Evolutionary conservation across 2,888 invertebrate species (phyloP).

Genomic region (Luperina testacea): DNA sequence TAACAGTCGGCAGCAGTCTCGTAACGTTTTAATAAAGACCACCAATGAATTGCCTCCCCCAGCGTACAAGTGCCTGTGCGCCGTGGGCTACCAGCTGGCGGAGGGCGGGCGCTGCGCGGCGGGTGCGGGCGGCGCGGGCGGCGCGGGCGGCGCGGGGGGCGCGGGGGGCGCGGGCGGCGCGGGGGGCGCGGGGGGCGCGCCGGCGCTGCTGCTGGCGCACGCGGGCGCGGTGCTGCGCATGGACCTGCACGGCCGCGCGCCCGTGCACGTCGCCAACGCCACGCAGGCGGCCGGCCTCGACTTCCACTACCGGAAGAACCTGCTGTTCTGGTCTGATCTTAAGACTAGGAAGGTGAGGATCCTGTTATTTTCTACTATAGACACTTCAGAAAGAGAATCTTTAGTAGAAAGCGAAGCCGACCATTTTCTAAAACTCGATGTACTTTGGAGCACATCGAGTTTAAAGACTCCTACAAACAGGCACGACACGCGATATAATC

Average conservation of each 20-base stretch:
- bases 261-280: conserved; percentile 93
- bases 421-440: background rate
- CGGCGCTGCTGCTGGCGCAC: conserved; percentile 89
- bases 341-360: conserved; percentile 94
- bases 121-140: no score
- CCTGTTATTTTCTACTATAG: background rate
- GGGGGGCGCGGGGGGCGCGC: conserved; percentile 65
- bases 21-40: background rate
- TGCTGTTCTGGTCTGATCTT: conserved; percentile 97
- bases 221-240: conserved; percentile 92
- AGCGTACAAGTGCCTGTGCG: background rate
- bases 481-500: no score
- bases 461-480: no score
- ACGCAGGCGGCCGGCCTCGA: conserved; percentile 96
- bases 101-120: background rate
- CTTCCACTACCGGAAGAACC: conserved; percentile 93
- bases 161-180: conserved; percentile 72
- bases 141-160: background rate
- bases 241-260: conserved; percentile 91
- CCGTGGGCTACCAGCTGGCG: background rate
- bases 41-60: background rate
- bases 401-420: background rate
- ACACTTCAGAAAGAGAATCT: background rate
- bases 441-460: no score
- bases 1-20: background rate